A percentile compares a stretch with the other conserved stretches of the same genome.
These are phyloP conservation scores for Sminthurinus aureus DNA, from an alignment of 2,888 invertebrate species.

Conservation along the genomic window DNA sequence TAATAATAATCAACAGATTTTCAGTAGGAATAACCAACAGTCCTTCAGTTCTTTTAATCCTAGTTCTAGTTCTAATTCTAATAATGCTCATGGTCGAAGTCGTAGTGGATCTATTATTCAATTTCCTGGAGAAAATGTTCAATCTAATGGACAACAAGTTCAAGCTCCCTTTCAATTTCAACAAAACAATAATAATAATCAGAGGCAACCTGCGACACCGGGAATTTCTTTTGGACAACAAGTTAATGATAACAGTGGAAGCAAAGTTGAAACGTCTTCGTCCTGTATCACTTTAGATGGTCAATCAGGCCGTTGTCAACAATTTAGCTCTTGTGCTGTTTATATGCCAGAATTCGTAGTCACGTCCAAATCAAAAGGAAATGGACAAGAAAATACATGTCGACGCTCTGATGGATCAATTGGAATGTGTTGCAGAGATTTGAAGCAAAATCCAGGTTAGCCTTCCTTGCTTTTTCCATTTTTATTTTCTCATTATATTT, in stretches of 20 bases:
- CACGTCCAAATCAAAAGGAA: too few relatives aligned
- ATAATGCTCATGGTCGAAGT: background rate
- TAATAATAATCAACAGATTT: too few relatives aligned
- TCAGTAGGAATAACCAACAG: too few relatives aligned
- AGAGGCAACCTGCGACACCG: too few relatives aligned
- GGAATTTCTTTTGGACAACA: too few relatives aligned
- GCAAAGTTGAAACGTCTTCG: too few relatives aligned
- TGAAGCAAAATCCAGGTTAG: conserved; percentile 1
- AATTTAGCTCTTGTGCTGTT: background rate
- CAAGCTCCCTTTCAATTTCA: too few relatives aligned
- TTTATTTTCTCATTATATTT: background rate
- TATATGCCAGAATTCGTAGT: conserved; percentile 14
- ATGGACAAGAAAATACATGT: too few relatives aligned
- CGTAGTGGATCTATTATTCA: background rate
- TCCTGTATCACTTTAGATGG: background rate
- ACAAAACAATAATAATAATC: too few relatives aligned
- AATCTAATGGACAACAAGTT: background rate
- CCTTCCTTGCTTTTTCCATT: background rate
- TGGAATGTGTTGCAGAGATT: conserved; percentile 5
- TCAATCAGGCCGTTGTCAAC: background rate
- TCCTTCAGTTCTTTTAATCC: too few relatives aligned
- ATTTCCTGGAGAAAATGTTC: background rate
- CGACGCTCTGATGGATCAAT: background rate
- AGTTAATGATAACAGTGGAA: too few relatives aligned
- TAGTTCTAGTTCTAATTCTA: background rate